phyloP scores from a whole-genome alignment of 2,797 vertebrate genomes.

The Sebastes matsubarae region DNA sequence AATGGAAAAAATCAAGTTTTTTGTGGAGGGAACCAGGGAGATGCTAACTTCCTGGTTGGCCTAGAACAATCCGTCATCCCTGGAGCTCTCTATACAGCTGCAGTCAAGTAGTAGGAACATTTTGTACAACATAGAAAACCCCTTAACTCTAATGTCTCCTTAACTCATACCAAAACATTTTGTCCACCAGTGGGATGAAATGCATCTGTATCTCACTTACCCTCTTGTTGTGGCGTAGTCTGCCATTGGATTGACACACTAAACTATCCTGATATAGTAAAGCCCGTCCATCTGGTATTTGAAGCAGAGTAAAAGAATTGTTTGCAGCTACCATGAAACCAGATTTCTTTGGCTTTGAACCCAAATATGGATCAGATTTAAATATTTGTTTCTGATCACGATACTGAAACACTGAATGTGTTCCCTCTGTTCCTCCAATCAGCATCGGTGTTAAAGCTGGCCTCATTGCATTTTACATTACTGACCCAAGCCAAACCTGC shows the following conservation, averaged over 20 bases:
- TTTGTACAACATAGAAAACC: not conserved
- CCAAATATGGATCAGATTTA: not conserved
- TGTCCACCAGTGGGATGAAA: not conserved
- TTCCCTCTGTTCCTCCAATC: slow-evolving; percentile 4
- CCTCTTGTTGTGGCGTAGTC: not conserved
- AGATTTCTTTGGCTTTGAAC: not conserved
- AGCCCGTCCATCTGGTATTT: not conserved
- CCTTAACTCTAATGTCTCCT: not conserved
- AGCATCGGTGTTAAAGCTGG: not conserved
- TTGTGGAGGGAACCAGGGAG: too few relatives aligned
- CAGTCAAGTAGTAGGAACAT: not conserved
- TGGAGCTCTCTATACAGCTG: not conserved
- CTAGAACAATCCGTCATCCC: too few relatives aligned
- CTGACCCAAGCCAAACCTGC: slow-evolving; percentile 31
- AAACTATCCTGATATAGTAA: not conserved
- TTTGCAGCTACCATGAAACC: not conserved
- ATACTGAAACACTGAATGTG: not conserved
- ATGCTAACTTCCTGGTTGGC: too few relatives aligned
- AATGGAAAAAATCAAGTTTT: too few relatives aligned
- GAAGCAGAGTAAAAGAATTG: not conserved
- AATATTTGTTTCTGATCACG: not conserved
- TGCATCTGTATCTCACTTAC: not conserved
- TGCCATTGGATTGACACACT: not conserved
- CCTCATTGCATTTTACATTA: slow-evolving; percentile 19
- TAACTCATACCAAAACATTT: not conserved